phyloP scores from a whole-genome alignment of 2,113 vertebrate species.

The Colossoma macropomum region DNA sequence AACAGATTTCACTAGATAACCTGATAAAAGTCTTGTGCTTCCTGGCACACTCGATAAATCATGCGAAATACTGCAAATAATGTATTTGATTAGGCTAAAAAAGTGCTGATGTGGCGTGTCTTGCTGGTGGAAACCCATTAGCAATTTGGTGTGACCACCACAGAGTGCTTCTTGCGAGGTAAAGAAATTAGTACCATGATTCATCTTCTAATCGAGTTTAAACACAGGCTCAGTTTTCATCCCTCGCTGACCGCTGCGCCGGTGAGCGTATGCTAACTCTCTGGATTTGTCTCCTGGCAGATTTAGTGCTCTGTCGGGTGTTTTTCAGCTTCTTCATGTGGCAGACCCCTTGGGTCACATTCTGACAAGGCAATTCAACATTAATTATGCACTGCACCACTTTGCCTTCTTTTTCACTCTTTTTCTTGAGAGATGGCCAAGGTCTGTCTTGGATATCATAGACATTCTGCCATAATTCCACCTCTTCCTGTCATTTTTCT shows the following conservation, averaged over 20 bases:
- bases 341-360: conserved; percentile 33
- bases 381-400: conserved; percentile 8
- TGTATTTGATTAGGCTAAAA: conserved; percentile 34
- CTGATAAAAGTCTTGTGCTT: conserved; percentile 27
- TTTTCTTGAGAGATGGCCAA: not conserved
- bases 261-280: conserved; percentile 17
- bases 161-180: not conserved
- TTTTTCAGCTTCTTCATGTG: conserved; percentile 27
- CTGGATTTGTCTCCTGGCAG: conserved; percentile 25
- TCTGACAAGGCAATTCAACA: conserved; percentile 37
- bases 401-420: not conserved
- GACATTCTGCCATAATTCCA: not conserved
- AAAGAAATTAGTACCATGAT: conserved; percentile 35
- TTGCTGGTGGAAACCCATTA: conserved; percentile 33
- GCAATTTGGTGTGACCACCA: conserved; percentile 6
- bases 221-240: not conserved
- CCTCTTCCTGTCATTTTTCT: not conserved
- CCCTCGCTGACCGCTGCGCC: not conserved
- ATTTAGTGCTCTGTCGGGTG: conserved; percentile 43
- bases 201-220: conserved; percentile 36
- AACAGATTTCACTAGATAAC: conserved; percentile 43
- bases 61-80: conserved; percentile 37
- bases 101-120: conserved; percentile 36
- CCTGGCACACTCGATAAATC: conserved; percentile 33
- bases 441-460: not conserved